Percentiles rank a stretch among this genome's conserved stretches.
These are phyloP conservation scores for Hystrix cristata DNA, from an alignment of 2,113 vertebrate species.

Conservation along the genomic window DNA sequence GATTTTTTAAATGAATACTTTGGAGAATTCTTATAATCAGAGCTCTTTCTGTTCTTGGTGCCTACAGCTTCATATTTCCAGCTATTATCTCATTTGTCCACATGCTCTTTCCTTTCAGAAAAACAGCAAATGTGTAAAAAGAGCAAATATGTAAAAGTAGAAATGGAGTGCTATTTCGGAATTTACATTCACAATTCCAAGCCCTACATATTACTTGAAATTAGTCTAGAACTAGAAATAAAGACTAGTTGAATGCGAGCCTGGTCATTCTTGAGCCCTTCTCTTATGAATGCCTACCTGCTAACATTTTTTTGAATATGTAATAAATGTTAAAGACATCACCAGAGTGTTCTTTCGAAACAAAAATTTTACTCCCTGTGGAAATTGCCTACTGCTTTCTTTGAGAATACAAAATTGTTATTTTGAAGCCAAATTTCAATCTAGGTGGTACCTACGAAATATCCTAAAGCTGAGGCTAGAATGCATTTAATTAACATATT, in stretches of 20 bases:
- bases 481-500: neutral
- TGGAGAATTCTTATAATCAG: conserved; percentile 43
- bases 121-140: neutral
- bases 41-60: neutral
- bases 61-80: neutral
- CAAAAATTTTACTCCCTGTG: conserved; percentile 2
- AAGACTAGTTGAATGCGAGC: neutral
- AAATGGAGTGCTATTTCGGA: neutral
- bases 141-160: neutral
- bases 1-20: conserved; percentile 35
- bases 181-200: neutral
- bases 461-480: neutral
- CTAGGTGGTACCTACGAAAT: neutral
- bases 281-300: conserved; percentile 16
- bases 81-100: conserved; percentile 23
- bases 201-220: neutral
- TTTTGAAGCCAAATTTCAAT: neutral
- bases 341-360: conserved; percentile 16
- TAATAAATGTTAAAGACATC: conserved; percentile 26
- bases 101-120: neutral
- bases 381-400: neutral
- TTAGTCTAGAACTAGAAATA: conserved; percentile 21
- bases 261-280: neutral
- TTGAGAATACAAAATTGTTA: neutral
- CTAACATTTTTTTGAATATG: neutral